Base-by-base conservation (phyloP, 2,797 vertebrate species). In the Epinephelus awoara region DNA sequence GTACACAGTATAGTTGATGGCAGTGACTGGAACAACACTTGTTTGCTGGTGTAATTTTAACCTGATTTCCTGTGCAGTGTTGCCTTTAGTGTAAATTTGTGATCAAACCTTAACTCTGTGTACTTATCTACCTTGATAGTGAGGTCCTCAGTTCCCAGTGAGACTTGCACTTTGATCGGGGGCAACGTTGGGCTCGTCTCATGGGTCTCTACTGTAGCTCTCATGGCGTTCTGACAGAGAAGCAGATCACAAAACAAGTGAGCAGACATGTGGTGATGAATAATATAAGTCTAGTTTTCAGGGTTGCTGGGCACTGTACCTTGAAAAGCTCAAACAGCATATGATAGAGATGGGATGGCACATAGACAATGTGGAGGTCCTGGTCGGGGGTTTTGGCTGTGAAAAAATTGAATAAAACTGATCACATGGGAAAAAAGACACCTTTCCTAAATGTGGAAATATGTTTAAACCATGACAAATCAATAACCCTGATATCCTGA, bases 261-360 rank as follows among this genome's bases (percentile, higher is more conserved):
- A 75, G 40, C 15, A 38, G 5, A 67, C 52, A 47, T 9, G 3
- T 1, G 8, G 6, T 11, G 18, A 17, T 0, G 11, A 67, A 3
- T n/a, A 18, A 6, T 0, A 11, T 0, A 50, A 0, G 1, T 65
- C 11, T 46, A 21, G 1, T 14, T 27, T 50, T 55, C 0, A 25
- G n/a, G 2, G 34, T 18, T 42, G 55, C 47, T 38, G 17, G 38
- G 5, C 50, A 50, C 67, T 25, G 21, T 95, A 99, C 98, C 98
- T 99, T 99, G 87, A 99, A 98, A 46, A 99, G 97, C 90, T 99
- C 98, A 93, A 99, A 99, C 65, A 99, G 95, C 97, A 99, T 99
- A 64, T 99, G 98, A 89, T 98, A 99, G 44, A 99, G 97, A 83
- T 99, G 98, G 42, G 98, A 99, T 2, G 98, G 98, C 64, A 99